A percentile compares a stretch with the other conserved stretches of the same genome.
Conservation (phyloP, 1,140 invertebrate species). For the Drosophila biarmipes region DNA sequence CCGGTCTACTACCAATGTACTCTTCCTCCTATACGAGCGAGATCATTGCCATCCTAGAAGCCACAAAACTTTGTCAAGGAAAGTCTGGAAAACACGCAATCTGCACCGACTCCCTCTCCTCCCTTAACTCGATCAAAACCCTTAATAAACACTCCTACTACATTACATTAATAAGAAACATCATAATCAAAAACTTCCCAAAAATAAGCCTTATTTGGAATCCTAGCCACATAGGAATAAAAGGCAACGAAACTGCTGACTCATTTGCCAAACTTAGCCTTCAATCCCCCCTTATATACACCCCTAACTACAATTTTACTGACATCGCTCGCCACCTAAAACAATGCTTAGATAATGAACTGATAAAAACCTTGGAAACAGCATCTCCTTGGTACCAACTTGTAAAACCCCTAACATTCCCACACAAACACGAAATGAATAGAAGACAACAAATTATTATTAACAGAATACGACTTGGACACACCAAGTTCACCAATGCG, state of each 20-base stretch:
- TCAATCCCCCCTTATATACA: conserved; percentile 1
- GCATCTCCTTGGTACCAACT: not conserved
- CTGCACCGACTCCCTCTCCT: not conserved
- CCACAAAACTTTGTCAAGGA: too few species aligned
- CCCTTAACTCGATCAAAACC: not conserved
- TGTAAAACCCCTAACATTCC: not conserved
- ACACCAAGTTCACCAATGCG: not conserved
- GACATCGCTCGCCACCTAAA: too few species aligned
- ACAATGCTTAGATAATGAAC: not conserved
- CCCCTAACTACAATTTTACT: too few species aligned
- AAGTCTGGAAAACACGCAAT: conserved; percentile 1
- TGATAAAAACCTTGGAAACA: not conserved
- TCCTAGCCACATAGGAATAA: conserved; percentile 2
- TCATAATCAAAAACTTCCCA: not conserved
- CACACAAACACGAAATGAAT: not conserved
- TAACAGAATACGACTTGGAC: not conserved
- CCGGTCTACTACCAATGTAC: not conserved
- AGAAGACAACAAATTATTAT: conserved; percentile 1
- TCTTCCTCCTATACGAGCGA: too few species aligned
- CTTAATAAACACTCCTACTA: conserved; percentile 1
- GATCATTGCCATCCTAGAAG: too few species aligned
- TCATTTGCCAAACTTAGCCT: not conserved
- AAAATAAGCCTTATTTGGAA: conserved; percentile 1
- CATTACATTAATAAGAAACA: not conserved
- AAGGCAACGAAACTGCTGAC: not conserved